phyloP scores from a whole-genome alignment of 2,888 invertebrate genomes.

The Notocelia uddmanniana region DNA sequence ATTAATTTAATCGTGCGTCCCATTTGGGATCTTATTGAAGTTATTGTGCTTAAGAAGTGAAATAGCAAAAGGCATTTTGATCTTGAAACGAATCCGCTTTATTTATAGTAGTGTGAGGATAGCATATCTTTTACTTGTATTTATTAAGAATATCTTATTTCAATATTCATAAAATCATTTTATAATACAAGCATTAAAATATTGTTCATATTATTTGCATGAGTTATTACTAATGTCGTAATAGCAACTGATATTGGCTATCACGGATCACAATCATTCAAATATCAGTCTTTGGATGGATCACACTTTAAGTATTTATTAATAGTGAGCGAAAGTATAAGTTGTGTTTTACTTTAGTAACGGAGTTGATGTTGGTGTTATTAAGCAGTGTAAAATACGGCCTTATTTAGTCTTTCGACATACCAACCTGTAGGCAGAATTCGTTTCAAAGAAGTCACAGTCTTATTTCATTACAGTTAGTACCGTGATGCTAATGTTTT shows the following conservation, averaged over 20 bases:
- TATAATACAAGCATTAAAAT: too few relatives aligned
- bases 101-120: too few relatives aligned
- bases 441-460: background rate
- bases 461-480: too few relatives aligned
- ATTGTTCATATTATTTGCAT: background rate
- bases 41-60: too few relatives aligned
- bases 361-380: background rate
- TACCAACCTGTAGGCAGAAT: background rate
- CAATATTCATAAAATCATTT: too few relatives aligned
- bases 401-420: background rate
- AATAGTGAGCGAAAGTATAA: background rate
- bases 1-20: too few relatives aligned
- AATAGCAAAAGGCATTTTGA: too few relatives aligned
- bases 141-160: too few relatives aligned
- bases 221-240: background rate
- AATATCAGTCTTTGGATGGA: background rate
- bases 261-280: background rate
- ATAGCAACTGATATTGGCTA: background rate
- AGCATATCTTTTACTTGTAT: too few relatives aligned
- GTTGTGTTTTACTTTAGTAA: background rate
- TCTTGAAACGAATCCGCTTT: too few relatives aligned
- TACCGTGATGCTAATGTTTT: background rate
- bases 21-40: too few relatives aligned
- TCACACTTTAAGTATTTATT: background rate
- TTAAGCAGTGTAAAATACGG: background rate